phyloP scores from a whole-genome alignment of 2,888 invertebrate genomes.

The Helleia helle region DNA sequence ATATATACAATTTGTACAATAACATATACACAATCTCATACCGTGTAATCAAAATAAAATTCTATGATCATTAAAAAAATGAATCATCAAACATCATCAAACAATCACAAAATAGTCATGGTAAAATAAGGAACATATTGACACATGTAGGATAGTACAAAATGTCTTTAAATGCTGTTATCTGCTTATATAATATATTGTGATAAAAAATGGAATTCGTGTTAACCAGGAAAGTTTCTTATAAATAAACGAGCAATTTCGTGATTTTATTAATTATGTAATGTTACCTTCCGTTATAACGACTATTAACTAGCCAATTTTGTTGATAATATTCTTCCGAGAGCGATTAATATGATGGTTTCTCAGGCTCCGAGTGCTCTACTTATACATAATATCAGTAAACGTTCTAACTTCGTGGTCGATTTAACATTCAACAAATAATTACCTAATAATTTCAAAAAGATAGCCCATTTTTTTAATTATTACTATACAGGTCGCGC shows the following conservation, averaged over 20 bases:
- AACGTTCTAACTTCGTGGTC: too few relatives aligned
- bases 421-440: too few relatives aligned
- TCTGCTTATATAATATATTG: neutral
- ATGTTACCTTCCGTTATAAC: too few relatives aligned
- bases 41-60: neutral
- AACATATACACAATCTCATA: constrained; percentile 1
- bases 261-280: too few relatives aligned
- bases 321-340: too few relatives aligned
- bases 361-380: too few relatives aligned
- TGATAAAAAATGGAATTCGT: neutral
- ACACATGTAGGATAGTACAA: neutral
- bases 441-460: too few relatives aligned
- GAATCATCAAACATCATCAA: neutral
- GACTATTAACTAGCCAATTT: too few relatives aligned
- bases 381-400: too few relatives aligned
- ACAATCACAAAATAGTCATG: constrained; percentile 1
- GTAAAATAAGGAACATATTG: neutral
- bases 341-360: too few relatives aligned
- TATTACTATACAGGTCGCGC: neutral
- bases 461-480: too few relatives aligned
- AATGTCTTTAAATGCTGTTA: neutral
- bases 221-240: neutral
- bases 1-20: constrained; percentile 25
- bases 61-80: neutral
- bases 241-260: too few relatives aligned